These are phyloP conservation scores for Epinotia brunnichana DNA, from an alignment of 2,888 invertebrate genomes.

Conservation along the genomic window DNA sequence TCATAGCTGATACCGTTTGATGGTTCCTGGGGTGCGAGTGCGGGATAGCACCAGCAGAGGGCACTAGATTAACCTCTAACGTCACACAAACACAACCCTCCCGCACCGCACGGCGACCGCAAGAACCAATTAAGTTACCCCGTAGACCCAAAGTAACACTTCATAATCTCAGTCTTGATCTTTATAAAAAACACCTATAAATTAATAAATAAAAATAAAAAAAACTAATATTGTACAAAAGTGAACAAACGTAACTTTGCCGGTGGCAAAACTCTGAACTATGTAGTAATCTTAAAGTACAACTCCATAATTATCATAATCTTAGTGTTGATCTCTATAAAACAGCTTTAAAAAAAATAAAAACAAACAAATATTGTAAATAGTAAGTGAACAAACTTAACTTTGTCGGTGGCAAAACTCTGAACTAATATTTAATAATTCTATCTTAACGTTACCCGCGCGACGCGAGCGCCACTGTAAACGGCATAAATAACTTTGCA, in stretches of 20 bases:
- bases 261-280: background rate
- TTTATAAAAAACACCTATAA: slow-evolving; percentile 12
- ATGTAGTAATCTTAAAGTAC: too few relatives aligned
- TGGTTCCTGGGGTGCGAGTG: too few relatives aligned
- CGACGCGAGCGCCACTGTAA: background rate
- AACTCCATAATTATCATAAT: too few relatives aligned
- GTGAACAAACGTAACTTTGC: background rate
- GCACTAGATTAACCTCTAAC: too few relatives aligned
- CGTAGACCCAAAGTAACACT: background rate
- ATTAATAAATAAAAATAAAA: slow-evolving; percentile 3
- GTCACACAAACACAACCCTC: too few relatives aligned
- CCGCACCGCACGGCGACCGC: too few relatives aligned
- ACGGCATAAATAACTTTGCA: background rate
- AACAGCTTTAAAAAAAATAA: too few relatives aligned
- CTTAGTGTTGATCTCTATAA: too few relatives aligned
- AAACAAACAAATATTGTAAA: too few relatives aligned
- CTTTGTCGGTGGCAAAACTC: slow-evolving; percentile 1
- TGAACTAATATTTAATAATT: background rate
- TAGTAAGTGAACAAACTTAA: background rate
- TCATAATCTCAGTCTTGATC: slow-evolving; percentile 21
- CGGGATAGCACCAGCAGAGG: too few relatives aligned
- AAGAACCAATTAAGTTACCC: too few relatives aligned
- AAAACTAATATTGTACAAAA: background rate
- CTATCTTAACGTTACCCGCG: background rate
- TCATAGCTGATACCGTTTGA: too few relatives aligned